These are phyloP conservation scores for Kobus ellipsiprymnus DNA, from an alignment of 2,113 vertebrate species.

Conservation along the genomic window DNA sequence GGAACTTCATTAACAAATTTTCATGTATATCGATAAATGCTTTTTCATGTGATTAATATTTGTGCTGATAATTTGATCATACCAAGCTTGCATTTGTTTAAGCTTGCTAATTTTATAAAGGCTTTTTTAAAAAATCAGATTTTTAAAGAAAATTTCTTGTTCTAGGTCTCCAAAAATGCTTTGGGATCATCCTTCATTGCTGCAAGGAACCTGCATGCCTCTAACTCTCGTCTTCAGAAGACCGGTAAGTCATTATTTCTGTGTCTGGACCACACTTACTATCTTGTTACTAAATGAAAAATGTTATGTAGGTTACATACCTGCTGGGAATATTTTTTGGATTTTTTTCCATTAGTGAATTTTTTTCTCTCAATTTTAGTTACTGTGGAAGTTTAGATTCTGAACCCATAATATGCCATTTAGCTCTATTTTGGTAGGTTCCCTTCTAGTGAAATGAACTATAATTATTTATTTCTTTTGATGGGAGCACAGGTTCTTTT, in stretches of 20 bases:
- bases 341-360: not conserved
- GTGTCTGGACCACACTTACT: not conserved
- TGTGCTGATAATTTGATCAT: not conserved
- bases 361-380: not conserved
- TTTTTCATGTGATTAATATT: not conserved
- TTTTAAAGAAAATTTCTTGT: not conserved
- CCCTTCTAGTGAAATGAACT: not conserved
- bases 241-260: slow-evolving; percentile 83
- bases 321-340: not conserved
- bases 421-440: not conserved
- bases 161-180: slow-evolving; percentile 88
- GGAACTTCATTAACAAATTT: not conserved
- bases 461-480: not conserved
- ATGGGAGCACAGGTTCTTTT: not conserved
- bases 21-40: not conserved
- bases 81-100: not conserved
- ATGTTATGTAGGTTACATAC: not conserved
- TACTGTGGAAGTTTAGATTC: not conserved
- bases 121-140: not conserved
- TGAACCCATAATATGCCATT: not conserved
- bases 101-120: not conserved
- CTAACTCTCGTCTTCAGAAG: slow-evolving; percentile 88
- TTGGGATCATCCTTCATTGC: slow-evolving; percentile 90
- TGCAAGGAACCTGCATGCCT: slow-evolving; percentile 90
- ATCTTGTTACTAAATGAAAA: not conserved